phyloP scores from a whole-genome alignment of 2,113 vertebrate genomes.

The Platysternon megacephalum region DNA sequence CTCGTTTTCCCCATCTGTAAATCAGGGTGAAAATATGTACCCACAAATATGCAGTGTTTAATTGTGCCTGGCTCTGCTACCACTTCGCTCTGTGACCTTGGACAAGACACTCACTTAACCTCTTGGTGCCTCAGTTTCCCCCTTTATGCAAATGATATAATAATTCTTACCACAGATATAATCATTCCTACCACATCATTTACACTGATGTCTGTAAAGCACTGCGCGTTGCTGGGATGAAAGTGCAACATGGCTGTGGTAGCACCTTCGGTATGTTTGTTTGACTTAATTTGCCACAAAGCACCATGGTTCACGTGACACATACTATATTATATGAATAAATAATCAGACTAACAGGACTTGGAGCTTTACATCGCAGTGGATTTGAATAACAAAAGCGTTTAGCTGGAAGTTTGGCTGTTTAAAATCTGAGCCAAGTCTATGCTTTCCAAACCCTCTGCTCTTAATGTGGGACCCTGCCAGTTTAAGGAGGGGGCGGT shows the following conservation, averaged over 20 bases:
- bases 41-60: not conserved
- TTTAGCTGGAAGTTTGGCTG: not conserved
- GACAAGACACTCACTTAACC: not conserved
- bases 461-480: constrained; percentile 37
- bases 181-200: not conserved
- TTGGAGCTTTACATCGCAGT: not conserved
- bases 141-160: not conserved
- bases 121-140: constrained; percentile 37
- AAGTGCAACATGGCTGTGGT: not conserved
- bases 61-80: rapidly evolving
- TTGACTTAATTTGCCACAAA: not conserved
- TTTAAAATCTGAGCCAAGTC: constrained; percentile 44
- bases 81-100: not conserved
- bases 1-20: not conserved
- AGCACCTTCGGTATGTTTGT: not conserved
- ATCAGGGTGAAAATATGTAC: not conserved
- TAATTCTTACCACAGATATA: not conserved
- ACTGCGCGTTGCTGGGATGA: not conserved
- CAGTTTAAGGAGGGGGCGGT: constrained; percentile 42
- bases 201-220: too few species aligned
- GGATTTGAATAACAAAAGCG: not conserved
- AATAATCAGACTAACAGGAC: not conserved
- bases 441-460: not conserved
- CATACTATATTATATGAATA: not conserved
- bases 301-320: not conserved